Conservation (phyloP, 2,888 invertebrate species). For the Aproaerema taeniolella region DNA sequence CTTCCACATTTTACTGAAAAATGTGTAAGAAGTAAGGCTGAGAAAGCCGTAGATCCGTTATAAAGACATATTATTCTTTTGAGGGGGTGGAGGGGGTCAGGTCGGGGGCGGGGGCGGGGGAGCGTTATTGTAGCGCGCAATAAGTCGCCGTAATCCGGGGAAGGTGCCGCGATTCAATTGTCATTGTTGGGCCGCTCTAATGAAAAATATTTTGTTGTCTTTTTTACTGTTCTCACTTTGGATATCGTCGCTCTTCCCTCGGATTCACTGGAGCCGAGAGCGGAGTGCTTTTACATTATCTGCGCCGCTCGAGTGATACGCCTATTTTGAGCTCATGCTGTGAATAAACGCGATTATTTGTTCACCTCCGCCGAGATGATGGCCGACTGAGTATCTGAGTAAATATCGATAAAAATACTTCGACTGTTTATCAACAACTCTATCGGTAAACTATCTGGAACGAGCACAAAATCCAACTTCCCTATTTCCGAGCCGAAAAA, state of each 20-base stretch:
- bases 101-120: constrained; percentile 9
- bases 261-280: too few relatives aligned
- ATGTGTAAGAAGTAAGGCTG: constrained; percentile 67
- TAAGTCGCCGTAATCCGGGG: constrained; percentile 64
- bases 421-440: constrained; percentile 4
- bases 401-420: background rate
- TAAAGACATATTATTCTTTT: constrained; percentile 77
- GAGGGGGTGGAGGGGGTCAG: constrained; percentile 36
- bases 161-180: constrained; percentile 68
- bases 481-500: constrained; percentile 38
- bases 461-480: constrained; percentile 20
- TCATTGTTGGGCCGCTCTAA: constrained; percentile 66
- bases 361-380: background rate
- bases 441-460: constrained; percentile 11
- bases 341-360: background rate
- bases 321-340: too few relatives aligned
- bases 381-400: too few relatives aligned
- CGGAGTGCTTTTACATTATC: background rate
- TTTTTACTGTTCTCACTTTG: constrained; percentile 42
- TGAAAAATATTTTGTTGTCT: constrained; percentile 69
- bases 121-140: constrained; percentile 59
- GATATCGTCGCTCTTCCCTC: too few relatives aligned
- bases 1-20: constrained; percentile 71
- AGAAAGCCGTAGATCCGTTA: constrained; percentile 68
- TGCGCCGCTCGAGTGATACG: constrained; percentile 18